Percentiles rank a stretch among this genome's conserved stretches.
phyloP scores from a whole-genome alignment of 2,797 vertebrate species.

The Mallotus villosus region DNA sequence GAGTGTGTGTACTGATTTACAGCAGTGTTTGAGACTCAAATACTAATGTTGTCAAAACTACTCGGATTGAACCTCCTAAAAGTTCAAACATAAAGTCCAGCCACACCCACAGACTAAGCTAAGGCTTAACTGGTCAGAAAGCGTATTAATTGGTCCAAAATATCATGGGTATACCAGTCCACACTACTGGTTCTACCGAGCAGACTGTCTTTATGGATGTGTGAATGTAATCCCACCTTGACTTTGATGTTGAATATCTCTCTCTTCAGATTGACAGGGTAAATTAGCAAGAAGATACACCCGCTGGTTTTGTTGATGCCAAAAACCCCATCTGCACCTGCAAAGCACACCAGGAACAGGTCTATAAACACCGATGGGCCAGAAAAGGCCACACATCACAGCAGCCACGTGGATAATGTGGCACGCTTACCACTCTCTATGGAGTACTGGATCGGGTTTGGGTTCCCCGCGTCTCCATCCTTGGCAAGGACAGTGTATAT shows the following conservation, averaged over 20 bases:
- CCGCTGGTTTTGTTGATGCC: constrained; percentile 85
- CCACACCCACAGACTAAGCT: no score
- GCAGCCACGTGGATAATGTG: background rate
- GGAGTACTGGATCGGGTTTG: constrained; percentile 83
- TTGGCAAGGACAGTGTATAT: constrained; percentile 87
- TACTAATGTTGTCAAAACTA: no score
- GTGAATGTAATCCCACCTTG: constrained; percentile 73
- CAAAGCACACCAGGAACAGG: background rate
- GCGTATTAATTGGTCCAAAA: no score
- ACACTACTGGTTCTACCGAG: no score
- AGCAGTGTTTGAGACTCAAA: no score
- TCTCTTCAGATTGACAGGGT: constrained; percentile 81
- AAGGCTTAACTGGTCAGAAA: no score
- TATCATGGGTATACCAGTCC: background rate
- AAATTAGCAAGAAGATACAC: constrained; percentile 80
- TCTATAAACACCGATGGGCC: background rate
- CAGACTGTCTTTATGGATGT: background rate
- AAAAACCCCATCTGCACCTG: constrained; percentile 87
- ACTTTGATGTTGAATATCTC: constrained; percentile 92
- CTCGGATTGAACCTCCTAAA: no score
- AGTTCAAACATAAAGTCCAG: no score
- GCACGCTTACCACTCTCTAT: constrained; percentile 82
- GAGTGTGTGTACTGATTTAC: no score
- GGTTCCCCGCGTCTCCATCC: constrained; percentile 90
- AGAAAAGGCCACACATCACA: background rate